These are phyloP conservation scores for Reticulitermes speratus DNA, from an alignment of 1,140 invertebrate species.

Conservation along the genomic window DNA sequence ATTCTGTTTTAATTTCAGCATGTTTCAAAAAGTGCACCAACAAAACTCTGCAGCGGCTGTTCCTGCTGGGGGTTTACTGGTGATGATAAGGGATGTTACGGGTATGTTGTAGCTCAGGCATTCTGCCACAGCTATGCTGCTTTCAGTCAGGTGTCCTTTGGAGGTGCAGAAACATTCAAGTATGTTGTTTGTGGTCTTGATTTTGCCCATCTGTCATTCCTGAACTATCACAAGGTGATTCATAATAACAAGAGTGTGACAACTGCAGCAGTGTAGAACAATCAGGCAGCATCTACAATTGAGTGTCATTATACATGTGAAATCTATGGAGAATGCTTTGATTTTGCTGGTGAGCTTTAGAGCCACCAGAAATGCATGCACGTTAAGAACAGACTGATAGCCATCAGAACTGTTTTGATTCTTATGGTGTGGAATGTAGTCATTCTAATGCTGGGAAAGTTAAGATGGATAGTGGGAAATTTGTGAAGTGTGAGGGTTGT, in stretches of 20 bases:
- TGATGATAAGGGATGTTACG: too few species aligned
- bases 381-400: constrained; percentile 31
- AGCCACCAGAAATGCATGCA: constrained; percentile 39
- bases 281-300: constrained; percentile 42
- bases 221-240: constrained; percentile 80
- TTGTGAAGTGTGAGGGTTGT: constrained; percentile 42
- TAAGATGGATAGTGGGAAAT: constrained; percentile 43
- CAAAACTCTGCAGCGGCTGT: too few species aligned
- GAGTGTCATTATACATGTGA: too few species aligned
- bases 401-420: constrained; percentile 47
- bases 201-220: constrained; percentile 72
- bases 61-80: too few species aligned
- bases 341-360: constrained; percentile 57
- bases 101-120: constrained; percentile 66
- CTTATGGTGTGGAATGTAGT: constrained; percentile 48
- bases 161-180: constrained; percentile 72
- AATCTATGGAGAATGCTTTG: constrained; percentile 57
- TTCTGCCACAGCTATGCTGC: constrained; percentile 66
- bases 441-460: constrained; percentile 42
- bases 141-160: constrained; percentile 58
- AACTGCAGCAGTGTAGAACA: constrained; percentile 48
- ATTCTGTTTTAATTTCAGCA: too few species aligned
- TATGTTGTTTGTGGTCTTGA: constrained; percentile 82
- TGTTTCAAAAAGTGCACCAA: too few species aligned
- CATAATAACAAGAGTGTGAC: constrained; percentile 55